Evolutionary conservation across 2,113 vertebrate species (phyloP).

Genomic region (Meriones unguiculatus): DNA sequence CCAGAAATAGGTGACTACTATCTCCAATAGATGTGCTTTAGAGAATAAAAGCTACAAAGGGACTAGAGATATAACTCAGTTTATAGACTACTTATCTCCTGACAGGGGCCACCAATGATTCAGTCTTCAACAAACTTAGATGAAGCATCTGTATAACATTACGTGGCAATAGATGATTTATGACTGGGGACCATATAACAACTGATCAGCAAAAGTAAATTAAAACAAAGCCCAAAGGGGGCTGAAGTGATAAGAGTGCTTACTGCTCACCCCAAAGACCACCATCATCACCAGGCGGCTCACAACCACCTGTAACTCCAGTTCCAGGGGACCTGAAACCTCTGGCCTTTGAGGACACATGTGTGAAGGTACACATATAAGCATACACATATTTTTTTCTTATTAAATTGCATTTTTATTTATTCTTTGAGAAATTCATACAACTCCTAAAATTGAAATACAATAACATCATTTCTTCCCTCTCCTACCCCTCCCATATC

Average conservation of each 20-base stretch:
- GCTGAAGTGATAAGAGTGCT: neutral
- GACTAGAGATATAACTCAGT: neutral
- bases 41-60: neutral
- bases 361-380: neutral
- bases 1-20: neutral
- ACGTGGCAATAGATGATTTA: neutral
- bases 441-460: neutral
- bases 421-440: neutral
- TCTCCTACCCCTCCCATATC: too few relatives aligned
- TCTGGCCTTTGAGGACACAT: neutral
- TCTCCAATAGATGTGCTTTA: neutral
- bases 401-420: neutral
- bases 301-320: neutral
- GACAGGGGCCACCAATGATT: neutral
- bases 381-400: neutral
- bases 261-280: neutral
- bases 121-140: neutral
- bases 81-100: neutral
- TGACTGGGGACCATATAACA: slow-evolving; percentile 19
- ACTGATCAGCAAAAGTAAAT: neutral
- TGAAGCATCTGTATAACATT: neutral
- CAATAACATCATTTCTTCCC: neutral
- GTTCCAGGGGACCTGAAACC: neutral
- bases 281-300: neutral
- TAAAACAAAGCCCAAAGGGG: neutral